Conservation (phyloP, 2,113 vertebrate species). For the Coptodon bakossiorum region DNA sequence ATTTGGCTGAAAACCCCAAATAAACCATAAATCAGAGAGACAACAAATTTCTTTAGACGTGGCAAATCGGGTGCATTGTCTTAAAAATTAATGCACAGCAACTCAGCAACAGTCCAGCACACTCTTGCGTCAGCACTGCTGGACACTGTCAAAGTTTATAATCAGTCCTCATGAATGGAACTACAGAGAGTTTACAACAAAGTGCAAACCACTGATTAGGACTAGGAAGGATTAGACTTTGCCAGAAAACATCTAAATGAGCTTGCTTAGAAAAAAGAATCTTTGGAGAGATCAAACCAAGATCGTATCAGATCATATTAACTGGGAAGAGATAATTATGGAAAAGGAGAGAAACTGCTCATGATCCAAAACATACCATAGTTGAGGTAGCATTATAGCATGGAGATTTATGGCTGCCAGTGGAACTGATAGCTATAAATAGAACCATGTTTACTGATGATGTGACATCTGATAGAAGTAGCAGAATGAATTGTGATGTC, state of each 20-base stretch:
- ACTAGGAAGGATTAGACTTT: background rate
- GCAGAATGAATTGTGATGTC: background rate
- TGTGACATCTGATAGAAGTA: background rate
- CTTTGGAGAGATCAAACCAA: background rate
- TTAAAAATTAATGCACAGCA: background rate
- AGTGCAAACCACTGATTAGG: background rate
- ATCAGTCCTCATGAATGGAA: background rate
- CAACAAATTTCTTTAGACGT: background rate
- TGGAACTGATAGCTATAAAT: background rate
- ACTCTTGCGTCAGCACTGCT: background rate
- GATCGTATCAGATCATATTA: background rate
- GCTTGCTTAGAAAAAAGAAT: background rate
- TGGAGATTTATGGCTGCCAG: background rate
- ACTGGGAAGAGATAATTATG: background rate
- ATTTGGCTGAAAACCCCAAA: background rate
- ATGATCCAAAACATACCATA: background rate
- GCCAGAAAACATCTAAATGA: background rate
- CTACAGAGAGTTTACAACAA: background rate
- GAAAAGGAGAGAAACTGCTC: background rate
- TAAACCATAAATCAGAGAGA: background rate
- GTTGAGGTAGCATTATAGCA: background rate
- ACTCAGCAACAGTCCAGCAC: background rate
- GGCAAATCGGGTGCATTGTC: background rate
- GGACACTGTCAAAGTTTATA: background rate
- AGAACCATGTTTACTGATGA: background rate